These are phyloP conservation scores for Zosterops lateralis DNA, from an alignment of 2,113 vertebrate species.

Conservation along the genomic window DNA sequence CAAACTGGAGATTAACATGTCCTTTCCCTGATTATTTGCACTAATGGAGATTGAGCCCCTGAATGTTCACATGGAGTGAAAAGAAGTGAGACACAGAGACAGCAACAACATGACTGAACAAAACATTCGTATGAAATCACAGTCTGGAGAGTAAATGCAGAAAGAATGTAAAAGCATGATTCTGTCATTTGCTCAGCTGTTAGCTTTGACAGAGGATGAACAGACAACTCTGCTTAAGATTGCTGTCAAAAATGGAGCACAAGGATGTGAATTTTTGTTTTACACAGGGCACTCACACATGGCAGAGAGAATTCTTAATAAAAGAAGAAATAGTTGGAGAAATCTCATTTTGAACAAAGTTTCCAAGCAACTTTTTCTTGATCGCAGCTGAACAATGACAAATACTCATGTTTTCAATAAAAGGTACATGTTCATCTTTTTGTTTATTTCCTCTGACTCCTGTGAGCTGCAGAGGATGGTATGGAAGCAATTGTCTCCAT, in stretches of 20 bases:
- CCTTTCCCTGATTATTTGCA: constrained; percentile 20
- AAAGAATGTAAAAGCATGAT: not conserved
- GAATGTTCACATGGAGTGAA: not conserved
- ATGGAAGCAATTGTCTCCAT: constrained; percentile 51
- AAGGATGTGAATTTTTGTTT: not conserved
- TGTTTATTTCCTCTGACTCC: constrained; percentile 6
- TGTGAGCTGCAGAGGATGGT: not conserved
- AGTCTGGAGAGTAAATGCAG: not conserved
- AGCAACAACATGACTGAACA: not conserved
- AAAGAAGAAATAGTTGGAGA: not conserved
- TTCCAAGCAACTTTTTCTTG: not conserved
- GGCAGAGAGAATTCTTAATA: not conserved
- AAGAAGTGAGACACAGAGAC: not conserved
- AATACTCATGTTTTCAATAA: not conserved
- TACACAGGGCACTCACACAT: not conserved
- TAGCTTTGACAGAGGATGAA: not conserved
- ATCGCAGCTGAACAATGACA: not conserved
- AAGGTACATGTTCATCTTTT: not conserved
- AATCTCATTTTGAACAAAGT: not conserved
- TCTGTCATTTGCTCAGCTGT: not conserved
- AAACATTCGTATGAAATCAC: not conserved
- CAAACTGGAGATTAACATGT: constrained; percentile 33
- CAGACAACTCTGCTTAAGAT: not conserved
- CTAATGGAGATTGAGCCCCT: constrained; percentile 42
- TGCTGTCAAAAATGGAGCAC: not conserved